A percentile compares a stretch with the other conserved stretches of the same genome.
phyloP scores from a whole-genome alignment of 2,888 invertebrate genomes.

The Cactoblastis cactorum region DNA sequence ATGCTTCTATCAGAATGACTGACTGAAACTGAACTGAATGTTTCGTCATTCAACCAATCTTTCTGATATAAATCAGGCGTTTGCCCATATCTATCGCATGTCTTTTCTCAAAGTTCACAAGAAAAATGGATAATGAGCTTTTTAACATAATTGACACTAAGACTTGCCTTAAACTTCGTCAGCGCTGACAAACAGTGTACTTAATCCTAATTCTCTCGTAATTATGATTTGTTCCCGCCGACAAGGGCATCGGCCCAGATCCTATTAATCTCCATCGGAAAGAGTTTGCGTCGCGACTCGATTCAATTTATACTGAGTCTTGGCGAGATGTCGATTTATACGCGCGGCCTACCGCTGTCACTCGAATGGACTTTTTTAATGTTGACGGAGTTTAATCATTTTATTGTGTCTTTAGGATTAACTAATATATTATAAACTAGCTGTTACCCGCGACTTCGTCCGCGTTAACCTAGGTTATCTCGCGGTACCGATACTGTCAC shows the following conservation, averaged over 20 bases:
- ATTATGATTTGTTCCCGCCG: constrained; percentile 1
- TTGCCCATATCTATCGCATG: too few relatives aligned
- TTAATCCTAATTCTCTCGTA: constrained; percentile 5
- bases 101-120: background rate
- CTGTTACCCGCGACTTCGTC: too few relatives aligned
- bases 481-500: too few relatives aligned
- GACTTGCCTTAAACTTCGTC: background rate
- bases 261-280: constrained; percentile 10
- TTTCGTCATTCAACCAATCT: too few relatives aligned
- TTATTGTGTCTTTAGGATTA: too few relatives aligned
- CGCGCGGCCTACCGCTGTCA: background rate
- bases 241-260: background rate
- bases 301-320: constrained; percentile 8
- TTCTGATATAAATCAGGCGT: too few relatives aligned
- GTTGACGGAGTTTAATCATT: background rate
- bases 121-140: background rate
- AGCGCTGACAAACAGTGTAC: background rate
- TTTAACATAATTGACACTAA: background rate
- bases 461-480: too few relatives aligned
- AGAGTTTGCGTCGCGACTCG: constrained; percentile 8
- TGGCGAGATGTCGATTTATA: background rate
- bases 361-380: background rate
- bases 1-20: too few relatives aligned
- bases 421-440: too few relatives aligned
- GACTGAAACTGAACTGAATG: too few relatives aligned